Percentiles rank a stretch among this genome's conserved stretches.
These are phyloP conservation scores for Gymnocypris eckloni DNA, from an alignment of 2,797 vertebrate genomes.

Conservation along the genomic window DNA sequence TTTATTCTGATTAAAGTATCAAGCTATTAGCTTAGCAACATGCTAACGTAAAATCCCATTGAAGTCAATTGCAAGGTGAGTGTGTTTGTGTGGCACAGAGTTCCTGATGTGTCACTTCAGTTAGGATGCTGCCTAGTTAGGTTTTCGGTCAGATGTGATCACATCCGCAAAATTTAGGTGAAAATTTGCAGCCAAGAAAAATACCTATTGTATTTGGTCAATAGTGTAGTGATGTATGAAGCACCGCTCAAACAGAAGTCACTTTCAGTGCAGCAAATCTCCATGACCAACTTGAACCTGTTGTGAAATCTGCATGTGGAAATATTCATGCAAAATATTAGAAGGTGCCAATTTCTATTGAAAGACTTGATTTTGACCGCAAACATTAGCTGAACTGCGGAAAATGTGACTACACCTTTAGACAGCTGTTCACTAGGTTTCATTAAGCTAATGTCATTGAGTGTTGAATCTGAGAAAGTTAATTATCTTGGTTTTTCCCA, in stretches of 20 bases:
- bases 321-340: not conserved
- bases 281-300: not conserved
- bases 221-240: not conserved
- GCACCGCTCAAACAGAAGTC: too few relatives aligned
- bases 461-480: not conserved
- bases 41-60: not conserved
- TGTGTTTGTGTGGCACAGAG: not conserved
- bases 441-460: not conserved
- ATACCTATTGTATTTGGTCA: not conserved
- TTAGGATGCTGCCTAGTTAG: not conserved
- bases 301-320: not conserved
- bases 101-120: not conserved
- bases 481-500: slow-evolving; percentile 4
- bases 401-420: not conserved
- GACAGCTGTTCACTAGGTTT: not conserved
- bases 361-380: not conserved
- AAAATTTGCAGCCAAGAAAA: not conserved
- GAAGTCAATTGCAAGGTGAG: not conserved
- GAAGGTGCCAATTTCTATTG: not conserved
- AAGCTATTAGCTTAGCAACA: not conserved
- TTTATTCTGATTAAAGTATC: not conserved
- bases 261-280: not conserved
- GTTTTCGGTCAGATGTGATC: not conserved
- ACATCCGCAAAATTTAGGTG: not conserved
- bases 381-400: too few relatives aligned